Base-by-base conservation (phyloP, 2,888 invertebrate species). In the Parnassius smintheus region DNA sequence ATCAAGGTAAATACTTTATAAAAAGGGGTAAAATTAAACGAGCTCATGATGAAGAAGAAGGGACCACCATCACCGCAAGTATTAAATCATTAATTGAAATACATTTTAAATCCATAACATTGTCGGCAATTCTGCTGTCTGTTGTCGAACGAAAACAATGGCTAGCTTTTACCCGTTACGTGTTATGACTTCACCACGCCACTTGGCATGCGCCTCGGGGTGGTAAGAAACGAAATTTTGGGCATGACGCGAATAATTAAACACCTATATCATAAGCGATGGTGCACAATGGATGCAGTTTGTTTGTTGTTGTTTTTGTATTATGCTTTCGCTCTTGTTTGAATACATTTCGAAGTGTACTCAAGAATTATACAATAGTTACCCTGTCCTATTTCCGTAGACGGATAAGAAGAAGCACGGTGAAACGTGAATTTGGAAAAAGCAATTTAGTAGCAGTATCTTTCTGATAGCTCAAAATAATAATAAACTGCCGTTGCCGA, bases 181-280 rank as follows among this genome's bases (percentile, higher is more conserved):
- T 82, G 78, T 61, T 70, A 72, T 82, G 83, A 84, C 77, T 83
- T 72, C 84, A 80, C 73, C 73, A 64, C n/a, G 13, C 53, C 64
- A 69, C 78, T 75, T 70, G 62, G 69, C 78, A 81, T 75, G 77
- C 42, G 54, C 41, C n/a, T 12, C 13, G 62, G 66, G 68, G 67
- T 66, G 60, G 50, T 57, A 68, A 69, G 67, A 78, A 81, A 74
- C 80, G 83, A 83, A 85, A 83, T 79, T 77, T 66, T 48, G 64
- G 22, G 35, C 74, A 70, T 70, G 72, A 13, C 46, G 11, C 35
- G 70, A 68, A 72, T 75, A 59, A 41, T 57, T 65, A 62, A 69
- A 50, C 51, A 54, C 57, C 45, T 64, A 56, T 64, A 66, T 65
- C 68, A 69, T 70, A 69, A 68, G 48, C 50, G 64, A 68, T 71